These are phyloP conservation scores for Thamnophis sirtalis DNA, from an alignment of 2,113 vertebrate genomes.

Conservation along the genomic window DNA sequence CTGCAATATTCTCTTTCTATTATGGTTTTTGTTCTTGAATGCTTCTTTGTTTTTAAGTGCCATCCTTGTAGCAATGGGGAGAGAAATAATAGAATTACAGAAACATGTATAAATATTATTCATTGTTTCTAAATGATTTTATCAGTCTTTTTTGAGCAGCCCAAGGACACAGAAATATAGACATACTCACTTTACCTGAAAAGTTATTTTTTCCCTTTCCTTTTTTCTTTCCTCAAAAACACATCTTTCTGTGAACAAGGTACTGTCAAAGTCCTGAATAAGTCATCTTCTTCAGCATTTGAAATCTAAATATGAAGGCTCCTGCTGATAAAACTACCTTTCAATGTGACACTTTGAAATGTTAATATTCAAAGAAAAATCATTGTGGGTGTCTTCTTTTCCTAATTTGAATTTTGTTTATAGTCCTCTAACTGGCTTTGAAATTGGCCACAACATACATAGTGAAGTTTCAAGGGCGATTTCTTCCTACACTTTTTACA, in stretches of 20 bases:
- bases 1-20: not conserved
- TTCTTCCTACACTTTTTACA: conserved; percentile 41
- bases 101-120: conserved; percentile 37
- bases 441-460: conserved; percentile 31
- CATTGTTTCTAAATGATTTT: conserved; percentile 44
- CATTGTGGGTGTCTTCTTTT: not conserved
- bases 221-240: conserved; percentile 34
- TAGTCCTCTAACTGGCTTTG: conserved; percentile 22
- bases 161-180: conserved; percentile 50
- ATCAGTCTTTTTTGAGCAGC: conserved; percentile 31
- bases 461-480: conserved; percentile 27
- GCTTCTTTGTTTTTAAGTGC: not conserved
- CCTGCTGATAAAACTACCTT: conserved; percentile 44
- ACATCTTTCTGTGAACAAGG: conserved; percentile 30
- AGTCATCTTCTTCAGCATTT: conserved; percentile 38
- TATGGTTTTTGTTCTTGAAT: not conserved
- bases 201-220: not conserved
- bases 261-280: conserved; percentile 47
- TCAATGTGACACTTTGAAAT: conserved; percentile 41
- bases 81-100: not conserved
- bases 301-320: conserved; percentile 42
- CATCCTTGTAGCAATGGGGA: not conserved
- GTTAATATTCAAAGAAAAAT: conserved; percentile 11
- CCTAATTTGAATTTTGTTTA: conserved; percentile 26
- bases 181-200: conserved; percentile 42